phyloP scores from a whole-genome alignment of 2,888 invertebrate species.

The Melanophora roralis region DNA sequence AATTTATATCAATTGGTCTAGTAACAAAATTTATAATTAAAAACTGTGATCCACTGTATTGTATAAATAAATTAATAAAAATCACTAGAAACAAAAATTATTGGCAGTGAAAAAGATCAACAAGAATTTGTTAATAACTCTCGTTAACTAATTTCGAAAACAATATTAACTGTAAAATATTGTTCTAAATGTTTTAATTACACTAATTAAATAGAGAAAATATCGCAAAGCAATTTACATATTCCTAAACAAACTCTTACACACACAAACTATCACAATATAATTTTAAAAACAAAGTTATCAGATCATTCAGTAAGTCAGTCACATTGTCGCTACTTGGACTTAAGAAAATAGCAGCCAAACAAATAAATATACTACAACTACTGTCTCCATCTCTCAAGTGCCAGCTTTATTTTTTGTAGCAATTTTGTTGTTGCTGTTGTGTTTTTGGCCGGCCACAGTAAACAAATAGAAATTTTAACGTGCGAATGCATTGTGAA shows the following conservation, averaged over 20 bases:
- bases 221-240: conserved; percentile 64
- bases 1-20: too few species aligned
- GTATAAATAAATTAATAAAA: too few species aligned
- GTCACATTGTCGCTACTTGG: conserved; percentile 36
- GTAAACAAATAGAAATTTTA: conserved; percentile 58
- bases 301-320: conserved; percentile 22
- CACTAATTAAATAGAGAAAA: conserved; percentile 75
- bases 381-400: not conserved
- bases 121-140: not conserved
- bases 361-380: too few species aligned
- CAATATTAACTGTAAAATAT: conserved; percentile 47
- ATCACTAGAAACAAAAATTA: too few species aligned
- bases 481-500: conserved; percentile 61
- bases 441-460: conserved; percentile 40
- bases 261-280: not conserved
- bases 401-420: not conserved
- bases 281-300: conserved; percentile 9
- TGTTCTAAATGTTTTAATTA: conserved; percentile 74
- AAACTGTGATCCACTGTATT: too few species aligned
- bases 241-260: not conserved
- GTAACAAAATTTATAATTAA: too few species aligned
- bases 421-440: not conserved
- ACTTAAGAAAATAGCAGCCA: not conserved
- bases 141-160: not conserved
- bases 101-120: not conserved